phyloP scores from a whole-genome alignment of 2,888 invertebrate genomes.

The Synergus laeviventris region DNA sequence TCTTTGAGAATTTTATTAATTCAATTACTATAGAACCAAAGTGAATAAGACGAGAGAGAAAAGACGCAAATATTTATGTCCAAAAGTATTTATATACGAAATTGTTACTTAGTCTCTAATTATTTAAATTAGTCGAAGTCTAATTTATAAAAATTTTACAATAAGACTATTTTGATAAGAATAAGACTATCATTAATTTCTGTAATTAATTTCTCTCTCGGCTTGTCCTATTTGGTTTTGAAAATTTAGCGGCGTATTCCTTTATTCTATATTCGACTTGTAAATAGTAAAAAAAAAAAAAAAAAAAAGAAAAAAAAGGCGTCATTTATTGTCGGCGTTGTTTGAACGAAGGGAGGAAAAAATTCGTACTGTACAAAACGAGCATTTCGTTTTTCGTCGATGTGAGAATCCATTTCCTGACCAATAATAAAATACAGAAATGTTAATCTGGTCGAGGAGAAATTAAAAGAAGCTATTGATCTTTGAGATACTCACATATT shows the following conservation, averaged over 20 bases:
- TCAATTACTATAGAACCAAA: neutral
- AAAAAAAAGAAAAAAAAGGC: constrained; percentile 5
- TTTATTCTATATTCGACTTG: constrained; percentile 43
- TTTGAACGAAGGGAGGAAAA: constrained; percentile 7
- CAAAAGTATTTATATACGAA: constrained; percentile 5
- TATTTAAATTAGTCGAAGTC: neutral
- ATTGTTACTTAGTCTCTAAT: constrained; percentile 25
- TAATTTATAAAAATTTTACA: neutral
- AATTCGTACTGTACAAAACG: constrained; percentile 33
- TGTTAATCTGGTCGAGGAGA: neutral
- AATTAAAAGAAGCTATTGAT: constrained; percentile 37
- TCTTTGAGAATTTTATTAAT: neutral
- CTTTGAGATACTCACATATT: constrained; percentile 33
- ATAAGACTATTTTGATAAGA: neutral
- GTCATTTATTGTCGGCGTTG: constrained; percentile 40
- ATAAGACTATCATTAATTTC: neutral
- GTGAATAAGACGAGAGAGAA: neutral
- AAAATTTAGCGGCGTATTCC: constrained; percentile 35
- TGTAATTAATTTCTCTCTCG: neutral
- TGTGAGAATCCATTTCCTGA: constrained; percentile 17
- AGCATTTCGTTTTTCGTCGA: constrained; percentile 10
- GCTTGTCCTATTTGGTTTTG: neutral
- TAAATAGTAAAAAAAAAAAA: constrained; percentile 41
- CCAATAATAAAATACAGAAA: constrained; percentile 17
- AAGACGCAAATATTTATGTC: neutral